Percentiles rank a stretch among this genome's conserved stretches.
Evolutionary conservation across 2,113 vertebrate genomes (phyloP).

Genomic region (Gadus macrocephalus): DNA sequence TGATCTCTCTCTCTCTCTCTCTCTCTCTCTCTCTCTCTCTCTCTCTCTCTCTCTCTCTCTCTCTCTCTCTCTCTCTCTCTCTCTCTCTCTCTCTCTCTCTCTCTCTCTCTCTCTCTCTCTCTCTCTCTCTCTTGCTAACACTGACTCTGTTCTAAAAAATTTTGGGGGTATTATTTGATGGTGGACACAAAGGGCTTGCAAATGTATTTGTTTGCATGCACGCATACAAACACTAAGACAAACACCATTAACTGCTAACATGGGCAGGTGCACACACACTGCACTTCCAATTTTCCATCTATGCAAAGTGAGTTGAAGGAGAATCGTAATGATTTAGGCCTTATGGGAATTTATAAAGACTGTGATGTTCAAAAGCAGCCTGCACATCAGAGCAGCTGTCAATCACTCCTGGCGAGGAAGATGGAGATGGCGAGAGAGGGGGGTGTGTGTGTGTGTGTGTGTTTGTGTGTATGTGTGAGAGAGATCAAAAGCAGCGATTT

Average conservation of each 20-base stretch:
- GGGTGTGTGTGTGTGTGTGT: slow-evolving; percentile 25
- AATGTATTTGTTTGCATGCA: slow-evolving; percentile 76
- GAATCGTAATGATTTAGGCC: slow-evolving; percentile 89
- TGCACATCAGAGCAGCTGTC: slow-evolving; percentile 89
- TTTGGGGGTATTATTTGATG: slow-evolving; percentile 74
- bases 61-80: too few relatives aligned
- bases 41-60: too few relatives aligned
- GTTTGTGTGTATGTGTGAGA: slow-evolving; percentile 1
- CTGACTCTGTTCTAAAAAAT: background rate
- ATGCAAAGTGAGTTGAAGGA: slow-evolving; percentile 89
- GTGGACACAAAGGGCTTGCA: slow-evolving; percentile 89
- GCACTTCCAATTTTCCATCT: slow-evolving; percentile 66
- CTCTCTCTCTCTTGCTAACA: slow-evolving; percentile 38
- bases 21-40: too few relatives aligned
- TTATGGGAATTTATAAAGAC: slow-evolving; percentile 80
- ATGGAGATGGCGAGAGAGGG: slow-evolving; percentile 62
- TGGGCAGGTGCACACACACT: slow-evolving; percentile 35
- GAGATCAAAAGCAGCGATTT: slow-evolving; percentile 15
- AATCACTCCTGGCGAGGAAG: slow-evolving; percentile 73
- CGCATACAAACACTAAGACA: too few relatives aligned
- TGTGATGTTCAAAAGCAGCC: slow-evolving; percentile 90
- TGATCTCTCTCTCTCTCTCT: too few relatives aligned
- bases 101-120: slow-evolving; percentile 7
- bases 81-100: too few relatives aligned
- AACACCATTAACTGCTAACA: too few relatives aligned